Base-by-base conservation (phyloP, 2,888 invertebrate species). In the Watsonalla binaria region DNA sequence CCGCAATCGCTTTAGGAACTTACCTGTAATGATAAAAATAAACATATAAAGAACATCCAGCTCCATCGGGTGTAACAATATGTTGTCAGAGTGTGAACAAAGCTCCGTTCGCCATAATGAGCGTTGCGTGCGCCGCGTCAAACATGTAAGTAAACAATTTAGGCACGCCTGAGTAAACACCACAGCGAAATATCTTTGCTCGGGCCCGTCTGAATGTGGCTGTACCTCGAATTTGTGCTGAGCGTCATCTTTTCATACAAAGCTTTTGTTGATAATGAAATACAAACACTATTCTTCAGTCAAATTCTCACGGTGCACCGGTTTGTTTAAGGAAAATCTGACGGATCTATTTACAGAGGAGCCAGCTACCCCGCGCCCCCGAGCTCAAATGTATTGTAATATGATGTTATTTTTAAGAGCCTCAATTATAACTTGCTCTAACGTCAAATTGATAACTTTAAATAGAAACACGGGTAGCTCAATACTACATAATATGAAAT, bases 131-230 rank as follows among this genome's bases (percentile, higher is more conserved):
- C 82, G 84, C 82, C 82, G 89, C 86, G 88, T 89, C 90, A 88
- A 88, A 90, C 89, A 86, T 88, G 85, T 90, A 88, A 88, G 87
- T 86, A 90, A 90, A 90, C 90, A 89, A 86, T 87, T 90, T 89
- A 86, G 86, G 84, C 76, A 86, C 85, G 90, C 88, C 89, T 90
- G 89, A 89, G 83, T 89, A 90, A 90, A 90, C 90, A 89, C 84
- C 80, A 85, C 83, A 82, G 80, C 79, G 85, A 86, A 87, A 90
- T 90, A 87, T 89, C 88, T 84, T 83, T 76, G 81, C 80, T 79
- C 74, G 83, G 80, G 82, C 80, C 68, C 78, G 78, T 74, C 80
- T 79, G 80, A 82, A 80, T 81, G 82, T 79, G 84, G 78, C 74
- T 82, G 76, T 82, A 77, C 78, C 80, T 82, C 76, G 77, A 84